phyloP scores from a whole-genome alignment of 2,113 vertebrate genomes.

The Mesitornis unicolor region DNA sequence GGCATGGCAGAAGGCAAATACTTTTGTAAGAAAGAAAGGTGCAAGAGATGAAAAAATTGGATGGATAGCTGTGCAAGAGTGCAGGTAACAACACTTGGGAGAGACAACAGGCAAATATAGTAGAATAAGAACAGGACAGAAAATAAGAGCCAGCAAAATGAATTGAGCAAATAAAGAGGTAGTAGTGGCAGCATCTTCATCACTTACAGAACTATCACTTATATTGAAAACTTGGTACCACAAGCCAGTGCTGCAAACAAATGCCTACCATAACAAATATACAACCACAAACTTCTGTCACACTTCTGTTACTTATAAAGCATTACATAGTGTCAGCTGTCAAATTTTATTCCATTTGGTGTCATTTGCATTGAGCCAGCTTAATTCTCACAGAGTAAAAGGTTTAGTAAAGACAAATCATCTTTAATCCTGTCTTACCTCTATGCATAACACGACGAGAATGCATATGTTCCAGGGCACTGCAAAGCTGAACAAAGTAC shows the following conservation, averaged over 20 bases:
- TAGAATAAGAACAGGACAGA: background rate
- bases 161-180: background rate
- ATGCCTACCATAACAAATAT: background rate
- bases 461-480: conserved; percentile 97
- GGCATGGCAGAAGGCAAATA: background rate
- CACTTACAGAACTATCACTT: background rate
- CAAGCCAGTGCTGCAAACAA: background rate
- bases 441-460: conserved; percentile 97
- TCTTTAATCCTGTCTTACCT: conserved; percentile 74
- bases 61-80: background rate
- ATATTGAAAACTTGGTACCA: background rate
- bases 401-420: background rate
- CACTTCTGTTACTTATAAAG: background rate
- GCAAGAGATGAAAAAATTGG: background rate
- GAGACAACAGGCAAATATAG: background rate
- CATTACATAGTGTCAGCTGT: background rate
- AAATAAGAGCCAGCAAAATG: background rate
- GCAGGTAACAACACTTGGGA: background rate
- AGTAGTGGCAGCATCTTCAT: background rate
- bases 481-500: conserved; percentile 98
- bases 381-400: background rate
- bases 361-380: background rate
- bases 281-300: background rate
- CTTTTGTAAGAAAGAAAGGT: background rate
- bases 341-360: background rate